phyloP scores from a whole-genome alignment of 1,140 invertebrate genomes.

The Anadara kagoshimensis region DNA sequence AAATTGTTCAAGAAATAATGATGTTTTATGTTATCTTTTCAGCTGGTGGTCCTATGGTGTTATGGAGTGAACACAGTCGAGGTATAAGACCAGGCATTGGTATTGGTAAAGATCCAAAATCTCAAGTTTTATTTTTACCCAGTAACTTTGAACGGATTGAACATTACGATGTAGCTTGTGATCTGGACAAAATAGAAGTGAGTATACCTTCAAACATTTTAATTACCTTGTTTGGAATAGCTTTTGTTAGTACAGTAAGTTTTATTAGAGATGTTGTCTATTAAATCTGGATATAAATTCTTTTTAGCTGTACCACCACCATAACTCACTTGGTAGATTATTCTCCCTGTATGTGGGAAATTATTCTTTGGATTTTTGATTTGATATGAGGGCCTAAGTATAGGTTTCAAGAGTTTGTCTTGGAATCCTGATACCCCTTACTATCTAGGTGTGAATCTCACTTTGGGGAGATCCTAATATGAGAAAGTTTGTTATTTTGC shows the following conservation, averaged over 20 bases:
- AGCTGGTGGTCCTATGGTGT: constrained; percentile 87
- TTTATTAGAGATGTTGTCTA: background rate
- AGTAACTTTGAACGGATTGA: constrained; percentile 81
- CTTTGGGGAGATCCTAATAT: too few relatives aligned
- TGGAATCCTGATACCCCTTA: too few relatives aligned
- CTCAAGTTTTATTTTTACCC: constrained; percentile 83
- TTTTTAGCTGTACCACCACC: background rate
- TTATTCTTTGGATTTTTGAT: too few relatives aligned
- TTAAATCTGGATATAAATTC: background rate
- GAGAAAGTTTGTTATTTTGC: too few relatives aligned
- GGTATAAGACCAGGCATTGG: constrained; percentile 89
- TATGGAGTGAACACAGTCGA: constrained; percentile 87
- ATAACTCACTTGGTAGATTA: background rate
- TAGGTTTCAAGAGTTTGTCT: too few relatives aligned
- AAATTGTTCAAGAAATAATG: background rate
- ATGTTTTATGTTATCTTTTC: constrained; percentile 49
- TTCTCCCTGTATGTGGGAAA: background rate
- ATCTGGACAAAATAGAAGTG: constrained; percentile 82
- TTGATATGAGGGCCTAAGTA: too few relatives aligned
- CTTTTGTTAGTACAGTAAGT: background rate
- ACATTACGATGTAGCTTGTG: constrained; percentile 79
- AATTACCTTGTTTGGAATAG: background rate
- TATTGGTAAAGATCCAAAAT: constrained; percentile 85
- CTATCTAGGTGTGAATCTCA: too few relatives aligned
- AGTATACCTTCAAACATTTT: constrained; percentile 79